Conservation (phyloP, 2,113 vertebrate genomes). For the Synchiropus splendidus region DNA sequence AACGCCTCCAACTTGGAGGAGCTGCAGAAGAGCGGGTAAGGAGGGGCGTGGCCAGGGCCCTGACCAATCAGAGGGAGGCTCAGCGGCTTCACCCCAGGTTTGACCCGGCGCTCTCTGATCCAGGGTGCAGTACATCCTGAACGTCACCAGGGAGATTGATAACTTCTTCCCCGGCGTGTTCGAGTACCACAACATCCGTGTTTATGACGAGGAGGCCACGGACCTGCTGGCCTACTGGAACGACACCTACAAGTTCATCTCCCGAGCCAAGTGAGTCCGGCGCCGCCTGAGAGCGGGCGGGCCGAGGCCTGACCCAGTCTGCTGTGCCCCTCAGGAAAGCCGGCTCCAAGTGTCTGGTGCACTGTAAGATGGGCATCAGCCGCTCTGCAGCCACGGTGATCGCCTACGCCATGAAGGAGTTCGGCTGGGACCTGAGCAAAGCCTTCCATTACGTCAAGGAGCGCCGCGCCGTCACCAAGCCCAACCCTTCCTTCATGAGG, state of each 20-base stretch:
- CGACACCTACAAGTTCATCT: conserved; percentile 97
- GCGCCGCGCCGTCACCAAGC: conserved; percentile 87
- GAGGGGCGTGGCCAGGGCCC: conserved; percentile 4
- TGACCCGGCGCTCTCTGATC: conserved; percentile 10
- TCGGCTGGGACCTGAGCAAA: conserved; percentile 89
- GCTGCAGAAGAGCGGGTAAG: conserved; percentile 91
- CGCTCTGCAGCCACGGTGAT: conserved; percentile 96
- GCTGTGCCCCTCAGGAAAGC: conserved; percentile 72
- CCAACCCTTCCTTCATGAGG: conserved; percentile 95
- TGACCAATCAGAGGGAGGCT: not conserved
- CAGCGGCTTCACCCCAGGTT: too few relatives aligned
- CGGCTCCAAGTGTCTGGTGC: conserved; percentile 92
- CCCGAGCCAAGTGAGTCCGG: conserved; percentile 86
- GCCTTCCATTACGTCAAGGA: conserved; percentile 93
- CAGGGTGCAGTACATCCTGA: conserved; percentile 94
- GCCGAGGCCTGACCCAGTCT: not conserved
- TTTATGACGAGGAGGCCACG: conserved; percentile 96
- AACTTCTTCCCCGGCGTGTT: conserved; percentile 97
- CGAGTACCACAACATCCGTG: conserved; percentile 95
- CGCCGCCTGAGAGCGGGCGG: not conserved
- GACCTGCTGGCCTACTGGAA: conserved; percentile 97
- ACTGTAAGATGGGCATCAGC: conserved; percentile 98
- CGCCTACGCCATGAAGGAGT: conserved; percentile 97
- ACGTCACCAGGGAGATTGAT: conserved; percentile 95
- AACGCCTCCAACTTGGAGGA: conserved; percentile 97